Evolutionary conservation across 2,113 vertebrate genomes (phyloP).

Genomic region (Myotis lucifugus): DNA sequence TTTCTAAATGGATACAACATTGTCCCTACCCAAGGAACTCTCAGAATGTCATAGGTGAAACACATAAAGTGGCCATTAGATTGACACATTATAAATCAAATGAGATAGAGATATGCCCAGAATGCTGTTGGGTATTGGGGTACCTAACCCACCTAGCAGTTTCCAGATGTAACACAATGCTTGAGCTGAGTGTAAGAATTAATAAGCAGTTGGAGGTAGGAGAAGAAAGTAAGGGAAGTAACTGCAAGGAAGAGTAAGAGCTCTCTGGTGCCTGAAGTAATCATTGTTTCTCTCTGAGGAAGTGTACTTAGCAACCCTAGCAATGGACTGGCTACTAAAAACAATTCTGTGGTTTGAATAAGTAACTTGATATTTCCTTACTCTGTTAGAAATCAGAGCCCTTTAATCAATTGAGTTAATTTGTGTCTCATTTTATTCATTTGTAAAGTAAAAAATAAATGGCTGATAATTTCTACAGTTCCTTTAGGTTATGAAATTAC

Average conservation of each 20-base stretch:
- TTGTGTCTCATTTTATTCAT: slow-evolving; percentile 4
- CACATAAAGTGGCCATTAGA: not conserved
- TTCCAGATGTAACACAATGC: not conserved
- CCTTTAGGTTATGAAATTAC: not conserved
- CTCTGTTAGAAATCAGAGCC: not conserved
- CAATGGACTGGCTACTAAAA: not conserved
- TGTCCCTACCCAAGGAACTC: not conserved
- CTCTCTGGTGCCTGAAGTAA: not conserved
- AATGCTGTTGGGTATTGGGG: not conserved
- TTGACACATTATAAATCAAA: not conserved
- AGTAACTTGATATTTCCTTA: not conserved
- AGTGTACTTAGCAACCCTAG: not conserved
- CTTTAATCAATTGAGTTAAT: not conserved
- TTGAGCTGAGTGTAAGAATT: not conserved
- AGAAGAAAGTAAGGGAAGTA: not conserved
- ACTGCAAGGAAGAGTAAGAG: not conserved
- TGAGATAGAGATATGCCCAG: not conserved
- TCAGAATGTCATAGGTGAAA: not conserved
- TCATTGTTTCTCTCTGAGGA: not conserved
- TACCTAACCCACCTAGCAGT: not conserved
- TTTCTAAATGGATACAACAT: not conserved
- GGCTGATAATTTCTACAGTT: not conserved
- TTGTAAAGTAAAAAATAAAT: not conserved
- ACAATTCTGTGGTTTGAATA: not conserved
- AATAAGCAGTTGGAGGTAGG: not conserved